Base-by-base conservation (phyloP, 2,888 invertebrate genomes). In the Acleris cristana region DNA sequence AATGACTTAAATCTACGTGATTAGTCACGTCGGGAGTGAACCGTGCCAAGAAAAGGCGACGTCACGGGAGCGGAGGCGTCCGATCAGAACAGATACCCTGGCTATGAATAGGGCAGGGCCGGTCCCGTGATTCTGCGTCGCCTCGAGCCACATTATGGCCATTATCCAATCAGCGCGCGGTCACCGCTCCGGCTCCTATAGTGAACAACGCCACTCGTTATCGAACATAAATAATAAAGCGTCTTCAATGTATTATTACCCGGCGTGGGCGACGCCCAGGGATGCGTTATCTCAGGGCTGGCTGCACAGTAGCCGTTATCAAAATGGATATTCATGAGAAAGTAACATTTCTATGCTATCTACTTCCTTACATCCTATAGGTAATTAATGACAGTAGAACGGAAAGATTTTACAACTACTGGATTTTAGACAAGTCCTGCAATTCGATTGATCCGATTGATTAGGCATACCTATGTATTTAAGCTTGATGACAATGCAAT, bases 141-240 rank as follows among this genome's bases (percentile, higher is more conserved):
- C 67, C 64, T 40, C 63, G 44, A 57, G 56, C 44, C 21, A 21
- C 18, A 58, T 48, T 58, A 48, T 58, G 69, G 73, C 78, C 77
- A 87, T 87, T 87, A 88, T 88, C 77, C 87, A 88, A 87, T 88
- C 83, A 80, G 76, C 73, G 71, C 64, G 69, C 85, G 86, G 85
- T 85, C 84, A 85, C 81, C 81, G 86, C 82, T 81, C 85, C 78
- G 76, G 71, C 73, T 58, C 71, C 71, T 72, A 72, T 62, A 64
- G 18, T 61, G 51, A 52, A 53, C 69, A 64, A 59, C 72, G 70
- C 76, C 75, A 77, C 76, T 79, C 69, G 73, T 78, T 81, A 78
- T 80, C 78, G 81, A 76, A 77, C 80, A 77, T 85, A 84, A 83
- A 85, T 83, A 81, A 71, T 71, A 72, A 66, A 65, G 53, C 64